A percentile compares a stretch with the other conserved stretches of the same genome.
Evolutionary conservation across 1,140 invertebrate species (phyloP).

Genomic region (Panulirus ornatus): DNA sequence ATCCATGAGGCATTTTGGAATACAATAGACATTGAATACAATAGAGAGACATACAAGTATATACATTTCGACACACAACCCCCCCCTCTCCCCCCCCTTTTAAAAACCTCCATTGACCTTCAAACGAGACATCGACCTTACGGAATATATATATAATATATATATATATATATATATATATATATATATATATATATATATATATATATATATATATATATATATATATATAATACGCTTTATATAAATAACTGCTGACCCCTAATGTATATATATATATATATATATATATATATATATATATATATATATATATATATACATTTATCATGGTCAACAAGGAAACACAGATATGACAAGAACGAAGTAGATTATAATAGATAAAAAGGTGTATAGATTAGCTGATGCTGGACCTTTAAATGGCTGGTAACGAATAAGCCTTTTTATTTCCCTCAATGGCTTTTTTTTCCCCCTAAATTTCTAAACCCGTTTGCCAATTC

Average conservation of each 20-base stretch:
- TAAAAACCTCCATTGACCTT: too few relatives aligned
- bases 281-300: too few relatives aligned
- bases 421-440: not conserved
- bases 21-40: too few relatives aligned
- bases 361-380: not conserved
- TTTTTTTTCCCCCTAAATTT: not conserved
- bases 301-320: not conserved
- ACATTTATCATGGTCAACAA: not conserved
- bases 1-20: too few relatives aligned
- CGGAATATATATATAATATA: not conserved
- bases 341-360: not conserved
- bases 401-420: not conserved
- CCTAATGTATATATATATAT: not conserved
- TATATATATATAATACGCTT: not conserved
- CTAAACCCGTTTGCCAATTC: not conserved
- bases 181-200: too few relatives aligned
- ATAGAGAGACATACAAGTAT: too few relatives aligned
- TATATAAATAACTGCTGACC: not conserved
- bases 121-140: not conserved
- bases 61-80: too few relatives aligned
- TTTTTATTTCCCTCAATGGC: not conserved
- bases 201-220: too few relatives aligned
- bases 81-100: too few relatives aligned
- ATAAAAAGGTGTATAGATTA: not conserved
- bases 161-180: too few relatives aligned